phyloP scores from a whole-genome alignment of 2,797 vertebrate genomes.

The Anabas testudineus region DNA sequence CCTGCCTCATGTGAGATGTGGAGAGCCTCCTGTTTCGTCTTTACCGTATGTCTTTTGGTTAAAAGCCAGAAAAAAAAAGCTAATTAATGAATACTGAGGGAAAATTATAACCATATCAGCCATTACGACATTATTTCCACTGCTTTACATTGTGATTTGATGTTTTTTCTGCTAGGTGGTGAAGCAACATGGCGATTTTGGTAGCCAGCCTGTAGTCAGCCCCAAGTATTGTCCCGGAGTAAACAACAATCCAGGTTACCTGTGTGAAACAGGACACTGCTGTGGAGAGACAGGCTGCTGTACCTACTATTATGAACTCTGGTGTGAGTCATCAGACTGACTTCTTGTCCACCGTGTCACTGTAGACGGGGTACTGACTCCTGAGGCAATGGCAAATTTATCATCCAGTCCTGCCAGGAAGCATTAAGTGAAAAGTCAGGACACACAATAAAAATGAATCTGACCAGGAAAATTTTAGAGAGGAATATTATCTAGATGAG shows the following conservation, averaged over 20 bases:
- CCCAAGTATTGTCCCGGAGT: conserved; percentile 89
- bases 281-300: conserved; percentile 96
- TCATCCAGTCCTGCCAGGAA: neutral
- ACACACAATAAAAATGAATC: neutral
- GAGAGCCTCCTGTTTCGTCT: neutral
- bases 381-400: neutral
- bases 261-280: conserved; percentile 95
- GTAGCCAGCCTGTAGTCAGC: conserved; percentile 72
- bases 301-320: conserved; percentile 95
- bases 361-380: neutral
- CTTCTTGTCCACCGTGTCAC: conserved; percentile 10
- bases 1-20: neutral
- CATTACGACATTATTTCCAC: neutral
- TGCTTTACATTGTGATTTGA: conserved; percentile 16
- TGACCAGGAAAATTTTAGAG: neutral
- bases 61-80: neutral
- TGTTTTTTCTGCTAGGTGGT: conserved; percentile 78
- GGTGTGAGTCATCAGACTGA: conserved; percentile 88
- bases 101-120: neutral
- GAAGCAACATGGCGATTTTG: conserved; percentile 62
- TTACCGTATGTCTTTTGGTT: neutral
- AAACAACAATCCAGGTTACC: conserved; percentile 90
- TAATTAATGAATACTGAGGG: neutral
- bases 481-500: neutral
- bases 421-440: neutral